Base-by-base conservation (phyloP, 2,113 vertebrate species). In the Perccottus glenii region DNA sequence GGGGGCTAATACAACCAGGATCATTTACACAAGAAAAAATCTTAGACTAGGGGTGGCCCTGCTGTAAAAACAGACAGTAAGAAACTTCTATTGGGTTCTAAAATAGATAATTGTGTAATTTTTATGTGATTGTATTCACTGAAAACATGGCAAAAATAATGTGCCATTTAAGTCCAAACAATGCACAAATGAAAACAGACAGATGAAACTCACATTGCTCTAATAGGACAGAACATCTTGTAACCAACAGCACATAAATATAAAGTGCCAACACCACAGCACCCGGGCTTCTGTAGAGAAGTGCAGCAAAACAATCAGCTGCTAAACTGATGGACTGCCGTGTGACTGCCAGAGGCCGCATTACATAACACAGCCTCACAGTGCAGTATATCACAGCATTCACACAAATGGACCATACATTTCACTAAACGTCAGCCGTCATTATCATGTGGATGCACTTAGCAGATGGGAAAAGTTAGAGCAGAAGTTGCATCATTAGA, bases 391-490 rank as follows among this genome's bases (percentile, higher is more conserved):
- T 68, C 47, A 33, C 6, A 57, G 48, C 35, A 47, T n/a, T 56
- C 56, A 46, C 70, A 76, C 57, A 75, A 70, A 76, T 6, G 42
- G 68, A 70, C 64, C 45, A 49, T 68, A 76, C 35, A 70, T 55
- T 69, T 47, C 40, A 16, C 19, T 40, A 11, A 74, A 67, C 62
- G 48, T 77, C 70, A 80, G 2, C 35, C 75, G 59, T 38, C 60
- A 57, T 65, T n/a, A 66, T 62, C 36, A 47, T 70, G 56, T 51
- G 55, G 65, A 71, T 32, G 44, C 8, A 4, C 48, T 53, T 15
- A 44, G 4, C 14, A n/a, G 32, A n/a, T 55, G 7, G 16, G 36
- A 14, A 55, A 42, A 52, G 48, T 72, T 51, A 8, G 5, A 47
- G 59, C 11, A 10, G 5, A 16, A 11, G 15, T 60, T 19, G 45